Conservation (phyloP, 2,888 invertebrate species). For the Phaedon cochleariae region DNA sequence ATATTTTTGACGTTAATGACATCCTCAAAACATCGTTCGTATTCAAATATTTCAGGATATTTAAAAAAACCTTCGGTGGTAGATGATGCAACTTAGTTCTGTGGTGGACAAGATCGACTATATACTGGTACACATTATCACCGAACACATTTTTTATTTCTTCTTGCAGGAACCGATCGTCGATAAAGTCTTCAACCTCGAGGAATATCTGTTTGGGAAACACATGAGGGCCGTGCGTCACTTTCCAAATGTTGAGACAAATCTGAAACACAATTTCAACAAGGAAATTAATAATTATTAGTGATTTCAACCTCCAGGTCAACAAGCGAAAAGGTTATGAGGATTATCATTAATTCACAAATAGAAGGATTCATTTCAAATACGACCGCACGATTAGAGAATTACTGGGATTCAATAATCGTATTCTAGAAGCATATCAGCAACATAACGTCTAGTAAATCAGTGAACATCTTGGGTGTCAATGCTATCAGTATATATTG, state of each 20-base stretch:
- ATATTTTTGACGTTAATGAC: conserved; percentile 40
- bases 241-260: conserved; percentile 41
- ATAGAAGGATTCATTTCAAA: too few species aligned
- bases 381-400: too few species aligned
- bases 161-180: conserved; percentile 47
- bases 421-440: too few species aligned
- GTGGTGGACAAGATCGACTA: conserved; percentile 29
- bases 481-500: too few species aligned
- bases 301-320: too few species aligned
- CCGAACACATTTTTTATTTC: conserved; percentile 53
- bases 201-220: conserved; percentile 38
- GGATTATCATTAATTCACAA: too few species aligned
- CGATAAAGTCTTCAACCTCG: conserved; percentile 45
- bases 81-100: conserved; percentile 41
- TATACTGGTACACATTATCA: conserved; percentile 38
- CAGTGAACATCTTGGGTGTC: too few species aligned
- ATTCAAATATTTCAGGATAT: conserved; percentile 42
- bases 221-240: conserved; percentile 40
- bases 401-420: too few species aligned
- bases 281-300: too few species aligned
- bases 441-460: too few species aligned
- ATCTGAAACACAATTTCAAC: conserved; percentile 35
- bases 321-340: too few species aligned
- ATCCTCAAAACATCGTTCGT: conserved; percentile 39
- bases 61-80: conserved; percentile 47